phyloP scores from a whole-genome alignment of 2,888 invertebrate genomes.

The Phortica magna region DNA sequence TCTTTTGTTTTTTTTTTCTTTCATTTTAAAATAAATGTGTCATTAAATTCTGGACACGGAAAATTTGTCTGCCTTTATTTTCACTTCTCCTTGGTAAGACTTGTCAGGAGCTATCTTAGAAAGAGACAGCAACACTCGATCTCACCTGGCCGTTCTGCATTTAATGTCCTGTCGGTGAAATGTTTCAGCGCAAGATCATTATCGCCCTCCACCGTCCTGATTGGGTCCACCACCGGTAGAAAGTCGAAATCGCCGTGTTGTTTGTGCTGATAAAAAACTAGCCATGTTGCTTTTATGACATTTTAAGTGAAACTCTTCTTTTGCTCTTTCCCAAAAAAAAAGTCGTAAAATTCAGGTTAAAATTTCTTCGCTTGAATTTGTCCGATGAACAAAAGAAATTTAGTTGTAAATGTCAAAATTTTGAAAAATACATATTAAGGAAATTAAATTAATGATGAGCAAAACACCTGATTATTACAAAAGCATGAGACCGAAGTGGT shows the following conservation, averaged over 20 bases:
- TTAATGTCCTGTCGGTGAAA: conserved; percentile 12
- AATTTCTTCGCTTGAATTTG: conserved; percentile 42
- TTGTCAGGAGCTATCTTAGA: background rate
- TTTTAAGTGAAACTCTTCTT: conserved; percentile 69
- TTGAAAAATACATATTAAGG: conserved; percentile 65
- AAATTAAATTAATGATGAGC: conserved; percentile 34
- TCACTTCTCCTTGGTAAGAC: background rate
- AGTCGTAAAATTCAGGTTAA: conserved; percentile 62
- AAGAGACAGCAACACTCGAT: background rate
- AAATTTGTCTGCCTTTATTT: background rate
- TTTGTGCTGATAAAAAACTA: conserved; percentile 53
- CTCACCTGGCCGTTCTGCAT: background rate
- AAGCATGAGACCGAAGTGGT: background rate
- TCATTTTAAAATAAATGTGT: background rate
- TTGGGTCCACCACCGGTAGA: background rate
- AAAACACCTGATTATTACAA: conserved; percentile 52
- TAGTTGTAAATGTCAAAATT: conserved; percentile 68
- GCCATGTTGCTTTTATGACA: conserved; percentile 59
- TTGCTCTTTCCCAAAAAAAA: conserved; percentile 62
- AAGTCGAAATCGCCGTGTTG: background rate
- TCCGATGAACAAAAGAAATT: conserved; percentile 52
- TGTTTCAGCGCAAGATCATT: conserved; percentile 11
- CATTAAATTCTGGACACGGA: background rate
- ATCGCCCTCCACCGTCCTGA: background rate
- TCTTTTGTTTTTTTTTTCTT: conserved; percentile 7